phyloP scores from a whole-genome alignment of 2,113 vertebrate species.

The Megaleporinus macrocephalus region DNA sequence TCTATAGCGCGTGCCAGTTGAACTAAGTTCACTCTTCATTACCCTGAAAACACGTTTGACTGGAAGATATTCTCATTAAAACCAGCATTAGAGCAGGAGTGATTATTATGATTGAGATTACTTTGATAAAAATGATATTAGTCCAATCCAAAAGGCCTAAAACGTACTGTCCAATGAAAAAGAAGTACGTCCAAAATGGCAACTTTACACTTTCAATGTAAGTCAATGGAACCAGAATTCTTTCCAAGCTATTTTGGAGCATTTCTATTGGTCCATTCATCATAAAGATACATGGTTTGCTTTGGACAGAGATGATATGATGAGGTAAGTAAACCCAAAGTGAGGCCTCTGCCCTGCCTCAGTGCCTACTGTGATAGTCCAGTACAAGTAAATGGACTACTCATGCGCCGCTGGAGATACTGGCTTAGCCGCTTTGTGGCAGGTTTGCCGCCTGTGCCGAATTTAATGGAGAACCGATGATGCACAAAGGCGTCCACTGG shows the following conservation, averaged over 20 bases:
- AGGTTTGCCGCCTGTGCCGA: not conserved
- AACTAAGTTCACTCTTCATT: not conserved
- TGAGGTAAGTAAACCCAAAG: not conserved
- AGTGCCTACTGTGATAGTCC: not conserved
- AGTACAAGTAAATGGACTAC: slow-evolving; percentile 2
- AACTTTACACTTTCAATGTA: no score
- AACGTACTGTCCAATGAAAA: no score
- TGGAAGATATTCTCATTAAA: not conserved
- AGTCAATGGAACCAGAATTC: no score
- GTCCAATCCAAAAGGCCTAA: not conserved
- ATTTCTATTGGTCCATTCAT: no score
- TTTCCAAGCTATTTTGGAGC: no score
- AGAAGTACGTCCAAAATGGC: no score
- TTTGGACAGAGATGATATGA: no score
- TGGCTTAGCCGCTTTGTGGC: no score
- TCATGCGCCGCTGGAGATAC: slow-evolving; percentile 5
- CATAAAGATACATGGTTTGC: no score
- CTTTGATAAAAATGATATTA: not conserved
- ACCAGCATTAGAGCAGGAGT: not conserved
- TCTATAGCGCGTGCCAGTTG: not conserved
- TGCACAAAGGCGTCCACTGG: not conserved
- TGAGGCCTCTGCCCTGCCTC: not conserved
- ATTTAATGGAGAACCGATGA: not conserved
- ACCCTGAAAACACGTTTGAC: not conserved
- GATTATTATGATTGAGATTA: not conserved